These are phyloP conservation scores for Onychomys arenicola DNA, from an alignment of 2,797 vertebrate species.

Conservation along the genomic window DNA sequence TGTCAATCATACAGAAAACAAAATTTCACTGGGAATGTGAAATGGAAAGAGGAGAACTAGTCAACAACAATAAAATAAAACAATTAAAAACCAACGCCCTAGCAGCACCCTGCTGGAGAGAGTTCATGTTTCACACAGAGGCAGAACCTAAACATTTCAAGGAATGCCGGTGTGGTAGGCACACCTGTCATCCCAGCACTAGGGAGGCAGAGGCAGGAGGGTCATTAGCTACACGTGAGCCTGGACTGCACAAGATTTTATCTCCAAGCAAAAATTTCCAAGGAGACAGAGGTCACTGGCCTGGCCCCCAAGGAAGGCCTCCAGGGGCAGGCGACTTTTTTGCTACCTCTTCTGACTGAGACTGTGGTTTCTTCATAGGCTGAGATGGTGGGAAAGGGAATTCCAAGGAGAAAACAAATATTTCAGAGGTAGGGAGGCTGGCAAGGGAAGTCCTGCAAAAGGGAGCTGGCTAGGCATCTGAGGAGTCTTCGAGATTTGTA, in stretches of 20 bases:
- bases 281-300: neutral
- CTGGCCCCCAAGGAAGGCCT: neutral
- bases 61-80: neutral
- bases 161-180: neutral
- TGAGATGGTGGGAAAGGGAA: neutral
- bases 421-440: neutral
- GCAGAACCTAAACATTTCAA: constrained; percentile 3
- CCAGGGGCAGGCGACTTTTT: neutral
- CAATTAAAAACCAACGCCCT: neutral
- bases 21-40: constrained; percentile 1
- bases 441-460: neutral
- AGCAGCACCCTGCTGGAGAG: neutral
- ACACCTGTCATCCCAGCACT: neutral
- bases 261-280: constrained; percentile 8
- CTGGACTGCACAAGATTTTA: neutral
- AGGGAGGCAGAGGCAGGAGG: neutral
- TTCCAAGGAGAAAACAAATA: neutral
- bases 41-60: constrained; percentile 11
- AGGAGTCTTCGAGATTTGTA: neutral
- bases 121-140: neutral
- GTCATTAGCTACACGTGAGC: neutral
- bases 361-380: neutral
- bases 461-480: neutral
- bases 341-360: neutral
- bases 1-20: neutral